A percentile compares a stretch with the other conserved stretches of the same genome.
Conservation (phyloP, 2,888 invertebrate species). For the Drosophila neutralis region DNA sequence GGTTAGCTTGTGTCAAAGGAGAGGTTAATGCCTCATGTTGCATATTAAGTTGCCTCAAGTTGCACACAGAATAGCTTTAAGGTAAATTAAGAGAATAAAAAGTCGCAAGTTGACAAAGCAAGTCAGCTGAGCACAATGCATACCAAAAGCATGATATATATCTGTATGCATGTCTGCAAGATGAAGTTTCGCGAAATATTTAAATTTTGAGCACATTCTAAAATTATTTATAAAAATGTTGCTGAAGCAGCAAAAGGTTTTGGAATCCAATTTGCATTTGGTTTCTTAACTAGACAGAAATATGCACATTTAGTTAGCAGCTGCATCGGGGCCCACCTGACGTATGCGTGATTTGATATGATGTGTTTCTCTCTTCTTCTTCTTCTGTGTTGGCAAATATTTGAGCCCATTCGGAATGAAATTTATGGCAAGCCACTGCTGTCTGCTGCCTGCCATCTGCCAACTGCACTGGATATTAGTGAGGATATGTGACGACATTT, state of each 20-base stretch:
- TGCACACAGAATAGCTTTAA: neutral
- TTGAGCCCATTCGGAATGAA: constrained; percentile 44
- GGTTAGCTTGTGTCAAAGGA: neutral
- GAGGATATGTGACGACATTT: constrained; percentile 63
- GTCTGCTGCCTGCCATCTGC: neutral
- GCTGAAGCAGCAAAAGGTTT: neutral
- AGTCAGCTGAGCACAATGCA: neutral
- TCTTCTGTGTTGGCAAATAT: constrained; percentile 43
- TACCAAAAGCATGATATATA: neutral
- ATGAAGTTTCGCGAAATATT: neutral
- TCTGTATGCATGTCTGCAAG: no score
- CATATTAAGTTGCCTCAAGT: neutral
- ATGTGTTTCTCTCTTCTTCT: neutral
- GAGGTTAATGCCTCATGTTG: neutral
- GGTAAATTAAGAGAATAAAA: neutral
- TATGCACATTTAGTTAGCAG: constrained; percentile 72
- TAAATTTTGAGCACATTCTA: neutral
- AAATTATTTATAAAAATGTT: neutral
- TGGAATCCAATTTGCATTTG: constrained; percentile 45
- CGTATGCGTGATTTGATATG: constrained; percentile 45
- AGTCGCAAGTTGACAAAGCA: neutral
- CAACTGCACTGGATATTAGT: constrained; percentile 40
- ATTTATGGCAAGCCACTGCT: constrained; percentile 67
- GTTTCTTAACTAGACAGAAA: constrained; percentile 48
- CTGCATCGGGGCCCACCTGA: constrained; percentile 51